Evolutionary conservation across 2,797 vertebrate species (phyloP).

Genomic region (Lagorchestes hirsutus): DNA sequence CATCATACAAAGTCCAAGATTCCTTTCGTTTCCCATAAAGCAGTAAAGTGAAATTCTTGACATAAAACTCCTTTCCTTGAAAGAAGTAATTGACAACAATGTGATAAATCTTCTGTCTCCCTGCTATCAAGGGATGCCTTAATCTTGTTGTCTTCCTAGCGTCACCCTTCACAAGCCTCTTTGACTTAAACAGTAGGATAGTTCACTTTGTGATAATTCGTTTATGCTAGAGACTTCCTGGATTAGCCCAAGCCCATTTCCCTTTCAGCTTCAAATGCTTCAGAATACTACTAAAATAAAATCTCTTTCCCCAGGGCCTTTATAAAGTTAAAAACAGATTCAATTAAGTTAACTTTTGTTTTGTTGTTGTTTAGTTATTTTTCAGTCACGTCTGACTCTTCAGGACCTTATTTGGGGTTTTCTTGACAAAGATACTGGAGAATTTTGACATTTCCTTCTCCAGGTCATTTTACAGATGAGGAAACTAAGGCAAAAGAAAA

Average conservation of each 20-base stretch:
- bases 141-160: conserved; percentile 8
- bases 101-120: background rate
- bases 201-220: conserved; percentile 29
- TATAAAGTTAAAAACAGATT: conserved; percentile 22
- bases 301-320: conserved; percentile 18
- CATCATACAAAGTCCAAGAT: conserved; percentile 26
- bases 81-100: conserved; percentile 7
- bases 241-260: conserved; percentile 35
- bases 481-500: background rate
- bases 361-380: background rate
- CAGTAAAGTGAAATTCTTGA: conserved; percentile 26
- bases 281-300: conserved; percentile 21
- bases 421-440: background rate
- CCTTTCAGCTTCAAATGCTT: conserved; percentile 30
- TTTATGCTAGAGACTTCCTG: conserved; percentile 38
- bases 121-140: background rate
- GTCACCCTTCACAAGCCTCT: conserved; percentile 5
- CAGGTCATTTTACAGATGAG: background rate
- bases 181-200: conserved; percentile 30
- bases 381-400: background rate
- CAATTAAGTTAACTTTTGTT: conserved; percentile 26
- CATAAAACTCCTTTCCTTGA: conserved; percentile 29
- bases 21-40: conserved; percentile 33
- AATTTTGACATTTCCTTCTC: background rate
- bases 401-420: background rate